Percentiles rank a stretch among this genome's conserved stretches.
Conservation (phyloP, 2,797 vertebrate genomes). For the Chromobotia macracanthus region DNA sequence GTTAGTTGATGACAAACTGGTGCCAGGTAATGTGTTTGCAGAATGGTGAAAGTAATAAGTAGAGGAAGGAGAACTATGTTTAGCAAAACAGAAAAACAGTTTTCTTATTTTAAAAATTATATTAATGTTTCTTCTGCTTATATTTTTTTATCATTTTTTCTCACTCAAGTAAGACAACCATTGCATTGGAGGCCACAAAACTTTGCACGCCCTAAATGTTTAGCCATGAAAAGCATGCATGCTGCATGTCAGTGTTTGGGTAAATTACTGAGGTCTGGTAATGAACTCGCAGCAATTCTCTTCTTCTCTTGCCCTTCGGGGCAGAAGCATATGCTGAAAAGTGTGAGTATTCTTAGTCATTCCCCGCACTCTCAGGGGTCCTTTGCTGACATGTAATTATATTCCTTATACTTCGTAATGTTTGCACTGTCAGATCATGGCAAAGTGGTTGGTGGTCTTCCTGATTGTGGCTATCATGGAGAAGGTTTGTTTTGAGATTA, state of each 20-base stretch:
- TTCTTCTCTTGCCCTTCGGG: slow-evolving; percentile 74
- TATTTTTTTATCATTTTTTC: slow-evolving; percentile 50
- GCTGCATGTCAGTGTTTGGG: slow-evolving; percentile 45
- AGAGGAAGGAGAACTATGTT: slow-evolving; percentile 43
- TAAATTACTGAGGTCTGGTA: slow-evolving; percentile 56
- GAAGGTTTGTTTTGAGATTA: slow-evolving; percentile 69
- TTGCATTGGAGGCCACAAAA: slow-evolving; percentile 22
- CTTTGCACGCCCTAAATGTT: slow-evolving; percentile 42
- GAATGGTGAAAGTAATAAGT: slow-evolving; percentile 53
- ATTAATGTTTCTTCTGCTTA: slow-evolving; percentile 29
- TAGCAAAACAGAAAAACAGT: slow-evolving; percentile 12
- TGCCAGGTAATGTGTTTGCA: slow-evolving; percentile 46
- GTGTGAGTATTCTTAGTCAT: slow-evolving; percentile 82
- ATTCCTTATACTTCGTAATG: slow-evolving; percentile 38
- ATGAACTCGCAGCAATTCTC: slow-evolving; percentile 61
- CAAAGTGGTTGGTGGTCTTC: slow-evolving; percentile 92
- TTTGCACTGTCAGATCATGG: slow-evolving; percentile 86
- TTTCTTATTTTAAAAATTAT: slow-evolving; percentile 11
- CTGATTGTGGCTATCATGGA: slow-evolving; percentile 99
- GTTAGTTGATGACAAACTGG: slow-evolving; percentile 59
- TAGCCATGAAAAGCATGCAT: slow-evolving; percentile 56
- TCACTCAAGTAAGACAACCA: slow-evolving; percentile 88
- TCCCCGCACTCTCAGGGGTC: slow-evolving; percentile 74
- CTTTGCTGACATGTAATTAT: slow-evolving; percentile 46
- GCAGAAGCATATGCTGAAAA: slow-evolving; percentile 95